Evolutionary conservation across 2,113 vertebrate species (phyloP).

Genomic region (Cryptotis parvus): DNA sequence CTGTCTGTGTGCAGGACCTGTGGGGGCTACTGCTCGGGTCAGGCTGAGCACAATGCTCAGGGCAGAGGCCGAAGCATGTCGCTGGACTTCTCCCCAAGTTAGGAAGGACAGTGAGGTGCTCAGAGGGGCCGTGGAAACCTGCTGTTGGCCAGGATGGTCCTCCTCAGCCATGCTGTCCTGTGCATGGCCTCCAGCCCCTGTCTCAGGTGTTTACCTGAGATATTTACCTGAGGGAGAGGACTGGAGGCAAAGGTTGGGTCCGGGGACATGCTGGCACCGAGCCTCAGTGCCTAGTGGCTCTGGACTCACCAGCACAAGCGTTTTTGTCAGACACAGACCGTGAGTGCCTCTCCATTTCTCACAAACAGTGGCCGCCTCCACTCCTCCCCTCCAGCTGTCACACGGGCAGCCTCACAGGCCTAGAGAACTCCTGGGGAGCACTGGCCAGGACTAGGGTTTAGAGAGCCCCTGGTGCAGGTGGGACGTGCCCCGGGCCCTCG

Average conservation of each 20-base stretch:
- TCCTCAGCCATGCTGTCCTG: fast-evolving
- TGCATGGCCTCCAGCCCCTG: background rate
- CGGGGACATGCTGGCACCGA: background rate
- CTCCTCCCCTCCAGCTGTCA: background rate
- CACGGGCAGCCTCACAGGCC: background rate
- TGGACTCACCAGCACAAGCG: too few species aligned
- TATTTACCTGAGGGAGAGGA: background rate
- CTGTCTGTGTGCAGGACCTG: background rate
- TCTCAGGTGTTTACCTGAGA: background rate
- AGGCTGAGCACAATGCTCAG: background rate
- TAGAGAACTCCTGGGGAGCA: background rate
- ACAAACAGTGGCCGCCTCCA: too few species aligned
- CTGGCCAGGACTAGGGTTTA: fast-evolving
- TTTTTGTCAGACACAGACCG: background rate
- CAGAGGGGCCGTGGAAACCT: too few species aligned
- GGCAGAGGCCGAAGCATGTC: background rate
- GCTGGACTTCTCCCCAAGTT: background rate
- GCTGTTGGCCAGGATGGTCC: background rate
- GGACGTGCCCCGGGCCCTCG: too few species aligned
- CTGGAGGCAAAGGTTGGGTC: background rate
- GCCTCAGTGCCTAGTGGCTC: background rate
- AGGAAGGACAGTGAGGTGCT: constrained; percentile 1
- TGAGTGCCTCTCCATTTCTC: too few species aligned
- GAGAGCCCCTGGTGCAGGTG: background rate
- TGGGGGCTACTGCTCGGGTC: background rate